Percentiles rank a stretch among this genome's conserved stretches.
Evolutionary conservation across 2,113 vertebrate species (phyloP).

Genomic region (Petroica traversi): DNA sequence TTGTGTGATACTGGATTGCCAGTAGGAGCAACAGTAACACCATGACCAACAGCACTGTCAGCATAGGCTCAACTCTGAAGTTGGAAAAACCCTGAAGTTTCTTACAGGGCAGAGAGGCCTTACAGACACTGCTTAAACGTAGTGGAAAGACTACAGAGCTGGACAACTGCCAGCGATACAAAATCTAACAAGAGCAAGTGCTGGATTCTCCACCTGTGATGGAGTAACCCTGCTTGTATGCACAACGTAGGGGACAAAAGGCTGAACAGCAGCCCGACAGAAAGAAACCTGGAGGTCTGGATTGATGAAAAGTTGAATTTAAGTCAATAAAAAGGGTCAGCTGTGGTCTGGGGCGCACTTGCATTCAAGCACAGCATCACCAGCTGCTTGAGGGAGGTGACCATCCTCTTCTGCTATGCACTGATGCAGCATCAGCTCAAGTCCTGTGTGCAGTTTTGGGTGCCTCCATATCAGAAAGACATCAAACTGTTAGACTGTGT

Average conservation of each 20-base stretch:
- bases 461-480: accelerated
- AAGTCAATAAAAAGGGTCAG: not conserved
- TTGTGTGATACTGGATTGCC: not conserved
- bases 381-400: accelerated
- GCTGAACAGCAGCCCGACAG: accelerated
- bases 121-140: not conserved
- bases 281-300: not conserved
- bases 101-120: accelerated
- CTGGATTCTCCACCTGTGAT: accelerated
- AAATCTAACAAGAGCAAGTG: not conserved
- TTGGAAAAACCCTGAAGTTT: accelerated
- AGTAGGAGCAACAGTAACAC: not conserved
- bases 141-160: not conserved
- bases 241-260: accelerated
- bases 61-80: not conserved
- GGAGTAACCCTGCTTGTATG: not conserved
- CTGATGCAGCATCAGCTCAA: accelerated
- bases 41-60: not conserved
- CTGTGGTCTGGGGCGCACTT: not conserved
- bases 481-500: not conserved
- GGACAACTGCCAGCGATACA: accelerated
- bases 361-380: not conserved
- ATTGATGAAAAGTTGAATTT: not conserved
- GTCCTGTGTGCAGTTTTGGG: not conserved
- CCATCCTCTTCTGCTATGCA: accelerated